Evolutionary conservation across 2,797 vertebrate genomes (phyloP), one percentile per base, ranked within the genome.

Genomic region (Sebastolobus alascanus): DNA sequence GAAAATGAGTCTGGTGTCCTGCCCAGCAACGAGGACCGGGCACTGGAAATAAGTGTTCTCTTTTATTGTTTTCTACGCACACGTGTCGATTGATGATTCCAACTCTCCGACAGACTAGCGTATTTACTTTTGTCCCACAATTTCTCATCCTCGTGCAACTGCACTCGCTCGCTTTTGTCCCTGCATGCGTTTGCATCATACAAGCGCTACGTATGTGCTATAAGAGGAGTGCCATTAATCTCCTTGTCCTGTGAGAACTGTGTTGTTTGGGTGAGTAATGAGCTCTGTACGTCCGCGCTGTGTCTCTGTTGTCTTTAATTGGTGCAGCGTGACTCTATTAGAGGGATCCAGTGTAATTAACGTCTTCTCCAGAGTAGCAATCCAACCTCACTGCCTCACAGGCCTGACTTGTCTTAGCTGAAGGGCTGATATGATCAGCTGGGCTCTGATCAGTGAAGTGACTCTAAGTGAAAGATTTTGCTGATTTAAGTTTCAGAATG

Each of bases 301-400:
- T 82, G 88, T 89, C 87, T 87, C 88, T 87, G 84, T 90, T 89
- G 90, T 90, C 89, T 89, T 89, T 94, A 94, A 95, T 94, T 94
- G 93, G 84, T 90, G 84, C 85, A 61, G 84, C 54, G 79, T 87
- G 92, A 89, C 90, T 93, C 86, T 87, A 87, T 94, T 94, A 91
- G 90, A 84, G 29, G 67, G 80, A 92, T 93, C 83, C 82, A 16
- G 69, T 56, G 83, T 90, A 93, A 95, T 93, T 94, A 93, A 81
- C 43, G 31, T 84, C 84, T 83, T 73, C 80, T 89, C 65, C 0
- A 54, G 33, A 65, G 64, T 55, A 12, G 46, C 66, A 79, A 65
- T 85, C 75, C 60, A 76, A 50, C 63, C 40, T 77, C 18, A 20
- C 16, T 3, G 38, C 59, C 75, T 76, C 71, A 9, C 22, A 16